phyloP scores from a whole-genome alignment of 2,797 vertebrate genomes.

The Masticophis lateralis region DNA sequence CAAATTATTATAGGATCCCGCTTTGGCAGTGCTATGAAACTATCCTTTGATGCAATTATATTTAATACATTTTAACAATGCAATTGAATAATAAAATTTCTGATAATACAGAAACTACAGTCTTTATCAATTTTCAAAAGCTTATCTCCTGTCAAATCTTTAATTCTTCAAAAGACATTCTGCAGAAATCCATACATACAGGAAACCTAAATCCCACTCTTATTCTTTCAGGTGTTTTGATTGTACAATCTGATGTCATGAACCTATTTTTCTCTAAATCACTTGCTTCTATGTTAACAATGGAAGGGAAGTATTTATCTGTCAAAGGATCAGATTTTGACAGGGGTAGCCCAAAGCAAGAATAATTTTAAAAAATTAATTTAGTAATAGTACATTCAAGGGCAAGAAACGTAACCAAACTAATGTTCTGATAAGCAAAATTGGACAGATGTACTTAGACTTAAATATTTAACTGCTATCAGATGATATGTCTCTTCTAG shows the following conservation, averaged over 20 bases:
- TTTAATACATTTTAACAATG: conserved; percentile 26
- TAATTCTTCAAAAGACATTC: accelerated
- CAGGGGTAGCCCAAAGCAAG: neutral
- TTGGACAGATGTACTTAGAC: neutral
- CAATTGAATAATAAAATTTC: conserved; percentile 9
- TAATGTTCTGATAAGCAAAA: neutral
- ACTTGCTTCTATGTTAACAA: neutral
- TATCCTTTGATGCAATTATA: neutral
- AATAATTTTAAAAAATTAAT: neutral
- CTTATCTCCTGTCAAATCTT: conserved; percentile 6
- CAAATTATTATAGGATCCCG: neutral
- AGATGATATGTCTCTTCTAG: neutral
- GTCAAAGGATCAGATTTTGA: neutral
- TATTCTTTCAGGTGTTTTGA: neutral
- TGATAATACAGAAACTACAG: neutral
- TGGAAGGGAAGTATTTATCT: neutral
- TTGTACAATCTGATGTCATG: neutral
- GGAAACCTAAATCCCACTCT: no score
- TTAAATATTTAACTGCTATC: neutral
- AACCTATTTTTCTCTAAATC: neutral
- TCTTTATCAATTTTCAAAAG: conserved; percentile 5
- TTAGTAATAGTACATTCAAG: neutral
- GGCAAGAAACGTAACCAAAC: neutral
- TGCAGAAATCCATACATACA: conserved; percentile 7
- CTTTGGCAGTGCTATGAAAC: neutral